Base-by-base conservation (phyloP, 2,797 vertebrate species). In the Peromyscus eremicus region DNA sequence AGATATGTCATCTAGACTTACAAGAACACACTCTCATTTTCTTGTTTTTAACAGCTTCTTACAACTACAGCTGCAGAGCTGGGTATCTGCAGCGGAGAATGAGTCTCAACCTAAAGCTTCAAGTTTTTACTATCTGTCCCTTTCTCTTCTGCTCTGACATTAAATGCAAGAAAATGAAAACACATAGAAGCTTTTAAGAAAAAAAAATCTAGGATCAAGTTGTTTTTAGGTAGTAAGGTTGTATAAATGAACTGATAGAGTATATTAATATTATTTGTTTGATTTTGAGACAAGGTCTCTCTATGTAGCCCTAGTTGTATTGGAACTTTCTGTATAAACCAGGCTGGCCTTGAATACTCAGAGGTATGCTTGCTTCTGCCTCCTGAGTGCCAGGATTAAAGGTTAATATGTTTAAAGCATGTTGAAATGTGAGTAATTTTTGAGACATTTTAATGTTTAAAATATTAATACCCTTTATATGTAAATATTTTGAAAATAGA, bases 381-480 rank as follows among this genome's bases (percentile, higher is more conserved):
- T 85, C 32, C 46, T 13, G 21, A 85, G 46, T 49, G 7, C 43
- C 66, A 66, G 32, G 32, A 86, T 49, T 68, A 68, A 49, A 68
- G 43, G 43, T 85, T 46, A n/a, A 23, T 68, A 85, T 85, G 19
- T 92, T 87, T n/a, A n/a, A 92, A 79, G 25, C 21, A 90, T 92
- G 5, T 75, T 89, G 13, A 68, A 75, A 52, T 90, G 10, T 73
- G 11, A 86, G 11, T 92, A 82, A 75, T 62, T 94, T 89, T 82
- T 90, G 37, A 89, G 46, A 94, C 17, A 92, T 37, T 85, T 94
- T 76, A 70, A 94, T 77, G 9, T 88, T 88, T 55, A 70, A 82
- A 92, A 88, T 92, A 94, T 62, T 90, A 95, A 92, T 16, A 57
- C 70, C 4, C 40, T 92, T 90, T 92, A 49, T 55, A n/a, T 66